phyloP scores from a whole-genome alignment of 2,797 vertebrate species.

The Liparis tanakae region DNA sequence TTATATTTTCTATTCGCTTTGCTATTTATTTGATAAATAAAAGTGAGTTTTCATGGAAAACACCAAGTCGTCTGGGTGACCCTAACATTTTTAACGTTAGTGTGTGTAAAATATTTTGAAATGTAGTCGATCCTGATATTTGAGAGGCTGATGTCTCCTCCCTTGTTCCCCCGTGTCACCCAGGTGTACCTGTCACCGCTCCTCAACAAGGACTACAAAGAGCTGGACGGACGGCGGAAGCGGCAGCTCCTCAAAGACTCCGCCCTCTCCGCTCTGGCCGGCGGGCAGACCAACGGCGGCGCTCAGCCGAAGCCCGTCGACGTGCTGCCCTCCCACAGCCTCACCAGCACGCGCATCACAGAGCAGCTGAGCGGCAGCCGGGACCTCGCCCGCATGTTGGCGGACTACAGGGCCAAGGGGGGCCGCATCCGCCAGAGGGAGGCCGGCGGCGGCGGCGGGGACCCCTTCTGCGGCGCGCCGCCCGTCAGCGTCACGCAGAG shows the following conservation, averaged over 20 bases:
- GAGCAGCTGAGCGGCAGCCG: conserved; percentile 88
- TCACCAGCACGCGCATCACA: conserved; percentile 90
- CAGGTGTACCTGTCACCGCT: conserved; percentile 94
- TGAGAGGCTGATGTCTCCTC: not conserved
- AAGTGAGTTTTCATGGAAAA: too few relatives aligned
- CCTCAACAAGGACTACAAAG: conserved; percentile 93
- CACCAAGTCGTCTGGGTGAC: too few relatives aligned
- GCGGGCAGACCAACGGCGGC: conserved; percentile 82
- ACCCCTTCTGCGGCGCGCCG: conserved; percentile 81
- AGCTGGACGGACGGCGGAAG: conserved; percentile 91
- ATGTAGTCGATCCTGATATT: not conserved
- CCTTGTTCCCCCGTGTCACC: not conserved
- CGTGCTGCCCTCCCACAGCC: conserved; percentile 89
- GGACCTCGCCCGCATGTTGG: conserved; percentile 91
- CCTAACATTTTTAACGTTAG: too few relatives aligned
- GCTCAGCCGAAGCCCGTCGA: conserved; percentile 77
- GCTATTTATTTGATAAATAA: too few relatives aligned
- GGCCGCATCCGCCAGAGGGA: conserved; percentile 90
- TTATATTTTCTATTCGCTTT: too few relatives aligned
- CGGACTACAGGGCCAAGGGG: conserved; percentile 94
- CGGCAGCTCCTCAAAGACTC: conserved; percentile 92
- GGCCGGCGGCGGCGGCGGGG: too few relatives aligned
- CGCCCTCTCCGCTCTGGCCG: conserved; percentile 68
- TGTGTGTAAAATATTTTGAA: too few relatives aligned
- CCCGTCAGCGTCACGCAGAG: conserved; percentile 36